A percentile compares a stretch with the other conserved stretches of the same genome.
Evolutionary conservation across 92 coral and sea anemone species (phyloP).

Genomic region (Epizoanthus illoricatus): DNA sequence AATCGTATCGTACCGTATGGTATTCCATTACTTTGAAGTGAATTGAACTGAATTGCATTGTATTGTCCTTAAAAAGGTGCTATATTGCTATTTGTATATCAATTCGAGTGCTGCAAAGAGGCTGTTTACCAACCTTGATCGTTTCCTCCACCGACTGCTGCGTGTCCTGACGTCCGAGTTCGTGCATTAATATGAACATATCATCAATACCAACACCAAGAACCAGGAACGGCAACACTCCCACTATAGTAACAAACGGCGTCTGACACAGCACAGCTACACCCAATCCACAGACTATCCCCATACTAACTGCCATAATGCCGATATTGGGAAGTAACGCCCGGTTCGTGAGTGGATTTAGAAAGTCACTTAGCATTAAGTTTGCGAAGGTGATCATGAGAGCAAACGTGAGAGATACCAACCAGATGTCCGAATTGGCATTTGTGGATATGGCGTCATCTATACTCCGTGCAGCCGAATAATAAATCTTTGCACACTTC

Average conservation of each 20-base stretch:
- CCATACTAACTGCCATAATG: constrained; percentile 55
- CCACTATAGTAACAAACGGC: constrained; percentile 68
- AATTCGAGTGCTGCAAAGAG: no score
- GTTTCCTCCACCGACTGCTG: constrained; percentile 36
- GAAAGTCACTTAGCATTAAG: constrained; percentile 53
- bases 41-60: no score
- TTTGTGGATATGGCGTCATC: constrained; percentile 67
- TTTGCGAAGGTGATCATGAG: constrained; percentile 63
- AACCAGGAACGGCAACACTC: constrained; percentile 68
- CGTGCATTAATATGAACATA: constrained; percentile 70
- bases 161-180: constrained; percentile 64
- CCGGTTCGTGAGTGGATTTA: constrained; percentile 68
- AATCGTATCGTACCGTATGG: no score
- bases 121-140: constrained; percentile 21
- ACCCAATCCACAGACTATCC: constrained; percentile 64
- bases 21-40: no score
- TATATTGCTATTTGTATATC: no score
- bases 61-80: no score
- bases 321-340: constrained; percentile 67
- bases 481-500: constrained; percentile 39
- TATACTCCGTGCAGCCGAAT: constrained; percentile 58
- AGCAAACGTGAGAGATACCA: constrained; percentile 55
- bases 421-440: constrained; percentile 56
- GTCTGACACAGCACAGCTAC: constrained; percentile 56
- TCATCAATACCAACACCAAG: constrained; percentile 77